Evolutionary conservation across 2,888 invertebrate genomes (phyloP).

Genomic region (Marasmarcha lunaedactyla): DNA sequence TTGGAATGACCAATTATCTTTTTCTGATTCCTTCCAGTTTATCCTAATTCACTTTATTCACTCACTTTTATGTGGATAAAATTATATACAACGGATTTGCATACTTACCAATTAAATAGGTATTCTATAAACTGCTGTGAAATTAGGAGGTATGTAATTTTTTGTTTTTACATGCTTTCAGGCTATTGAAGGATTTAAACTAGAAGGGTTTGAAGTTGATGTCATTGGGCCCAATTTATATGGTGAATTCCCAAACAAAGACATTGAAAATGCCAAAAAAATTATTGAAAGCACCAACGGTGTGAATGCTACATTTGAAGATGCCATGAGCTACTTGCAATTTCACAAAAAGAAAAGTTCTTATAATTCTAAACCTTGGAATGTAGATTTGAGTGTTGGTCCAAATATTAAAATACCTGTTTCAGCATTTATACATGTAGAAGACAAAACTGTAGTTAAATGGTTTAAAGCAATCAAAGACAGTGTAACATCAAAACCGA

Average conservation of each 20-base stretch:
- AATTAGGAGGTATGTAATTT: too few relatives aligned
- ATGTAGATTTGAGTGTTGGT: slow-evolving; percentile 72
- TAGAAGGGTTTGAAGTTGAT: slow-evolving; percentile 69
- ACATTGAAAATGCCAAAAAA: slow-evolving; percentile 33
- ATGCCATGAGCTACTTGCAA: slow-evolving; percentile 71
- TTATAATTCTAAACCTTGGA: slow-evolving; percentile 72
- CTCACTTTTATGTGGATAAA: too few relatives aligned
- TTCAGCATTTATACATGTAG: slow-evolving; percentile 63
- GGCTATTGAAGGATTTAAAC: slow-evolving; percentile 66
- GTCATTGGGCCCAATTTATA: slow-evolving; percentile 70
- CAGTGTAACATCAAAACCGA: slow-evolving; percentile 38
- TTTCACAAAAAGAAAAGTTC: slow-evolving; percentile 60
- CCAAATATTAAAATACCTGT: slow-evolving; percentile 73
- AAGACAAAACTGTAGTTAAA: slow-evolving; percentile 52
- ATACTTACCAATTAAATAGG: too few relatives aligned
- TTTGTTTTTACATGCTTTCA: slow-evolving; percentile 23
- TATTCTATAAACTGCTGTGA: too few relatives aligned
- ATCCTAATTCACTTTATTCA: too few relatives aligned
- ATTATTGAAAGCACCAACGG: slow-evolving; percentile 53
- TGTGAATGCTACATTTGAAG: slow-evolving; percentile 65
- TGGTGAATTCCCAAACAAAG: slow-evolving; percentile 33
- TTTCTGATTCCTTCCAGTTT: too few relatives aligned
- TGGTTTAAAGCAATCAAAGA: slow-evolving; percentile 48
- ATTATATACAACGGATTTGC: too few relatives aligned
- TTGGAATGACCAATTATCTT: too few relatives aligned